Evolutionary conservation across 2,888 invertebrate genomes (phyloP).

Genomic region (Cartodere bifasciata): DNA sequence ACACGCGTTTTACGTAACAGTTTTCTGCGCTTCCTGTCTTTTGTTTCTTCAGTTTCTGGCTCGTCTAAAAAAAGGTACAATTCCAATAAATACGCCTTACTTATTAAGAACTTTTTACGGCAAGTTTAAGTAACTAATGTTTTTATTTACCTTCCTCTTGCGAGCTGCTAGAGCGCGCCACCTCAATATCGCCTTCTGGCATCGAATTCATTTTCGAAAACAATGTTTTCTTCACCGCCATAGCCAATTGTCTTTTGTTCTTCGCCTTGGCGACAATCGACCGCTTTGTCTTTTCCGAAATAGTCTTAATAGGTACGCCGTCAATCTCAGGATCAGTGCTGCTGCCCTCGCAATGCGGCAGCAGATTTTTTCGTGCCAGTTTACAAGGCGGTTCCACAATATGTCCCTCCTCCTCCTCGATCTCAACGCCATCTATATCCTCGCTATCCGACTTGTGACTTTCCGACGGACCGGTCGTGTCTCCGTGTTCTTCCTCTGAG

Average conservation of each 20-base stretch:
- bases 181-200: conserved; percentile 39
- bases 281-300: conserved; percentile 19
- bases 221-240: conserved; percentile 40
- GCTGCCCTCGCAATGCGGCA: conserved; percentile 24
- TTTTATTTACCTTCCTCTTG: no score
- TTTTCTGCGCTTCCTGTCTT: conserved; percentile 37
- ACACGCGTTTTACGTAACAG: conserved; percentile 49
- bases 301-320: conserved; percentile 22
- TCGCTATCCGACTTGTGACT: conserved; percentile 40
- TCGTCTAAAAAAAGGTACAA: no score
- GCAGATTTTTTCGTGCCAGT: conserved; percentile 30
- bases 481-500: conserved; percentile 64
- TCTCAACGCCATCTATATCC: conserved; percentile 36
- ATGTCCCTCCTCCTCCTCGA: conserved; percentile 36
- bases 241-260: conserved; percentile 11
- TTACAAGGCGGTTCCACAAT: conserved; percentile 41
- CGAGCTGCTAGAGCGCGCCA: conserved; percentile 38
- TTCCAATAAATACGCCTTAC: no score
- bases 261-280: conserved; percentile 13
- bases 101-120: no score
- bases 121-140: no score
- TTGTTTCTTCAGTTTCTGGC: conserved; percentile 37
- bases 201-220: conserved; percentile 28
- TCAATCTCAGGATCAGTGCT: conserved; percentile 31
- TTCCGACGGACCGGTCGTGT: conserved; percentile 44